Base-by-base conservation (phyloP, 2,113 vertebrate genomes). In the Vidua chalybeata region DNA sequence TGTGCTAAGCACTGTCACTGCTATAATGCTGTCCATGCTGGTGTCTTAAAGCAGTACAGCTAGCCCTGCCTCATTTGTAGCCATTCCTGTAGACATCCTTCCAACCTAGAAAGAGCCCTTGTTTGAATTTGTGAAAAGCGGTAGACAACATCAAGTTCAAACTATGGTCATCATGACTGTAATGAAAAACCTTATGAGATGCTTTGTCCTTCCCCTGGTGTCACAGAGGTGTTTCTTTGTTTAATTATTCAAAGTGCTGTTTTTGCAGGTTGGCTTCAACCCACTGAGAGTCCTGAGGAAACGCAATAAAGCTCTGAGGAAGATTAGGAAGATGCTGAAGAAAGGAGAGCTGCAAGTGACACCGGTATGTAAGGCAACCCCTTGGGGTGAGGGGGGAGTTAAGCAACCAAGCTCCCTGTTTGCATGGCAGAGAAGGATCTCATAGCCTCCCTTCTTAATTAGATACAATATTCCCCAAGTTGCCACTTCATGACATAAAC, bases 251-350 rank as follows among this genome's bases (percentile, higher is more conserved):
- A 24, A 87, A 79, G 28, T 64, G 45, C 75, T 81, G 27, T 19
- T 84, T 94, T 94, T 97, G 39, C 96, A 99, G 99, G 96, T 99
- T 45, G 99, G 99, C 30, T 99, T 99, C 92, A 99, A 96, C 90
- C 99, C 99, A 15, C 79, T 98, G 95, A 98, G 98, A 94, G 95
- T 99, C 71, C 95, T 99, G 90, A 98, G 98, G 46, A 99, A 99
- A 94, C 98, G 99, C 77, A 99, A 99, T 86, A 99, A 99, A 97
- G 99, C 99, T 37, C 73, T 99, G 85, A 98, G 98, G 95, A 98
- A 97, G 97, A 99, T 99, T 63, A 98, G 96, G 81, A 99, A 98
- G 94, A 97, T 99, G 91, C 92, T 99, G 72, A 98, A 98, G 81
- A 98, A 97, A 79, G 98, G 99, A 83, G 97, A 98, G 68, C 95